A percentile compares a stretch with the other conserved stretches of the same genome.
Conservation (phyloP, 2,888 invertebrate genomes). For the Macrosoma leucophasiata region DNA sequence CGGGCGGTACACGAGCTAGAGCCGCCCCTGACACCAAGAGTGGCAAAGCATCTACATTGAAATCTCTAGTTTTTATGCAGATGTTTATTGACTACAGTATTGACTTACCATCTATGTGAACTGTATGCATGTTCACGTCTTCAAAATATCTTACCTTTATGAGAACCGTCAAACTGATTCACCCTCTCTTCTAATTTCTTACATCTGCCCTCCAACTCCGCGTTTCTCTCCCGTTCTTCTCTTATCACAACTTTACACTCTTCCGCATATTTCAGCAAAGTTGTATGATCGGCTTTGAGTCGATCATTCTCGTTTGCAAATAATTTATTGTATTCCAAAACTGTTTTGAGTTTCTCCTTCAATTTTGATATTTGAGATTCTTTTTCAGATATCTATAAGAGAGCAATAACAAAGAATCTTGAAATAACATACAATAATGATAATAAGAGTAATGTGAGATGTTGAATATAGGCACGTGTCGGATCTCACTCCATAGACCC, state of each 20-base stretch:
- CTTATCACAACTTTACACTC: constrained; percentile 67
- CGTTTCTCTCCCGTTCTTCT: constrained; percentile 55
- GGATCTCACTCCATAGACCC: too few species aligned
- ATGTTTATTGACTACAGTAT: too few species aligned
- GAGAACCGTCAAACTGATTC: constrained; percentile 55
- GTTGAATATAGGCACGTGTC: too few species aligned
- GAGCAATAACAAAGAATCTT: too few species aligned
- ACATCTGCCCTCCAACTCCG: constrained; percentile 45
- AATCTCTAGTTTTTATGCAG: too few species aligned
- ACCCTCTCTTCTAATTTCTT: constrained; percentile 51
- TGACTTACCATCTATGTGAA: too few species aligned
- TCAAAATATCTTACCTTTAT: constrained; percentile 52
- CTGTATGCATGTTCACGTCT: too few species aligned
- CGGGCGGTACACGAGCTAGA: too few species aligned
- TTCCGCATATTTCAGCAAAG: constrained; percentile 66
- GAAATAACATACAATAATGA: too few species aligned
- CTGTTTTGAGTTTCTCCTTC: constrained; percentile 75
- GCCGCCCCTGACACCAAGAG: too few species aligned
- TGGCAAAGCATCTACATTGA: too few species aligned
- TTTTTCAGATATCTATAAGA: constrained; percentile 73
- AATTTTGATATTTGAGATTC: constrained; percentile 76
- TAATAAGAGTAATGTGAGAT: too few species aligned
- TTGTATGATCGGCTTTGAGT: constrained; percentile 66
- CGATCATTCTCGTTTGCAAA: constrained; percentile 78
- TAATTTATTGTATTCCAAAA: constrained; percentile 77